phyloP scores from a whole-genome alignment of 2,888 invertebrate species.

The Drosophila yooni region DNA sequence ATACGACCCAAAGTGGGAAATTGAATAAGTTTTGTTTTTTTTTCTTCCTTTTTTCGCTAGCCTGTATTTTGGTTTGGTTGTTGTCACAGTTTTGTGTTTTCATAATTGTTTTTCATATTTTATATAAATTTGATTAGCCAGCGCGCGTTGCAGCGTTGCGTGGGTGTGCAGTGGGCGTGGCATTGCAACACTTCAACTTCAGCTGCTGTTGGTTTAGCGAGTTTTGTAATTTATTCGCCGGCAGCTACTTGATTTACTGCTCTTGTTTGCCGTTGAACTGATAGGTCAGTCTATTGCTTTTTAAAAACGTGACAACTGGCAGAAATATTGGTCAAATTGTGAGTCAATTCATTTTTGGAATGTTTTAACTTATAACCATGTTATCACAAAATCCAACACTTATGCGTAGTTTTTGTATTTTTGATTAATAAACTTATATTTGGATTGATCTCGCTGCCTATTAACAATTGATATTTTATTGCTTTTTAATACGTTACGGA shows the following conservation, averaged over 20 bases:
- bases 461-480: background rate
- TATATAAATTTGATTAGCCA: slow-evolving; percentile 81
- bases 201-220: background rate
- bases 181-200: slow-evolving; percentile 11
- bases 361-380: background rate
- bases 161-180: slow-evolving; percentile 28
- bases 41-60: background rate
- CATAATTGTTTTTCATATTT: slow-evolving; percentile 27
- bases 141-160: slow-evolving; percentile 22
- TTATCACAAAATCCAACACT: background rate
- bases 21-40: slow-evolving; percentile 81
- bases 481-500: slow-evolving; percentile 1
- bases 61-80: slow-evolving; percentile 1
- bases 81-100: slow-evolving; percentile 43
- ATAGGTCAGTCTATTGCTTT: background rate
- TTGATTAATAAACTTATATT: background rate
- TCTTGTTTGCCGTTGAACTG: slow-evolving; percentile 5
- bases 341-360: background rate
- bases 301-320: background rate
- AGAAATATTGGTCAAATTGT: background rate
- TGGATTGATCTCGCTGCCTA: background rate
- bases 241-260: slow-evolving; percentile 29
- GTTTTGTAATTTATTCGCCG: slow-evolving; percentile 49
- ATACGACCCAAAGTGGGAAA: slow-evolving; percentile 76
- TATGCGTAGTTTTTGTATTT: background rate